Conservation (phyloP, 1,140 invertebrate species). For the Daktulosphaira vitifoliae region DNA sequence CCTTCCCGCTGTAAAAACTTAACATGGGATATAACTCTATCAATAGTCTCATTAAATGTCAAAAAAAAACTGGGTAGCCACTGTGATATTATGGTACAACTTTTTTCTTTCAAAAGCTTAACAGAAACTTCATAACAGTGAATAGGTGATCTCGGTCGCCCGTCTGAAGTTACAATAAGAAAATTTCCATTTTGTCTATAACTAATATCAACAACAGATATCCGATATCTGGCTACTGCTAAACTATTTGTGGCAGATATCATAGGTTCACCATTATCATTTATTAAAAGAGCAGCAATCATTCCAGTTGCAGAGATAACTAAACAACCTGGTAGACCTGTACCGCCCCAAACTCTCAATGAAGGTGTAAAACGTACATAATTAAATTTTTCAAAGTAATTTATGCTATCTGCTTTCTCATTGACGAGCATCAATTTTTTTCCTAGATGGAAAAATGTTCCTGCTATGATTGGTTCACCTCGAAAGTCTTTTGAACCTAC, state of each 20-base stretch:
- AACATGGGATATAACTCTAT: slow-evolving; percentile 42
- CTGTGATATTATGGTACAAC: slow-evolving; percentile 55
- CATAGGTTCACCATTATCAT: slow-evolving; percentile 38
- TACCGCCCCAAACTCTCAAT: slow-evolving; percentile 75
- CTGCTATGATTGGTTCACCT: slow-evolving; percentile 72
- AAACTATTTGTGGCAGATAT: slow-evolving; percentile 57
- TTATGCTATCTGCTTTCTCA: slow-evolving; percentile 70
- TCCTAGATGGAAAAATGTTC: slow-evolving; percentile 76
- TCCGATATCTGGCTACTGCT: slow-evolving; percentile 59
- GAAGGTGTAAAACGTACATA: slow-evolving; percentile 66
- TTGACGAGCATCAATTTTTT: slow-evolving; percentile 57
- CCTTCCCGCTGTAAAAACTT: slow-evolving; percentile 73
- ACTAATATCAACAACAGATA: slow-evolving; percentile 65
- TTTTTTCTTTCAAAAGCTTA: slow-evolving; percentile 50
- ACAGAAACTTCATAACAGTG: slow-evolving; percentile 46
- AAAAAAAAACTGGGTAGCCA: slow-evolving; percentile 70
- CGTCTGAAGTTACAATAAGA: slow-evolving; percentile 63
- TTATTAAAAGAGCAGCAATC: slow-evolving; percentile 55
- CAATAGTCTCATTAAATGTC: slow-evolving; percentile 32
- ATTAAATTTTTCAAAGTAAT: slow-evolving; percentile 78
- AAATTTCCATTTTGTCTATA: slow-evolving; percentile 73
- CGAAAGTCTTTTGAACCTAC: slow-evolving; percentile 45
- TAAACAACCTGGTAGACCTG: slow-evolving; percentile 68
- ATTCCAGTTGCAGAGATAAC: slow-evolving; percentile 76
- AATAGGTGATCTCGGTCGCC: slow-evolving; percentile 45